Evolutionary conservation across 2,113 vertebrate species (phyloP).

Genomic region (Dromiciops gliroides): DNA sequence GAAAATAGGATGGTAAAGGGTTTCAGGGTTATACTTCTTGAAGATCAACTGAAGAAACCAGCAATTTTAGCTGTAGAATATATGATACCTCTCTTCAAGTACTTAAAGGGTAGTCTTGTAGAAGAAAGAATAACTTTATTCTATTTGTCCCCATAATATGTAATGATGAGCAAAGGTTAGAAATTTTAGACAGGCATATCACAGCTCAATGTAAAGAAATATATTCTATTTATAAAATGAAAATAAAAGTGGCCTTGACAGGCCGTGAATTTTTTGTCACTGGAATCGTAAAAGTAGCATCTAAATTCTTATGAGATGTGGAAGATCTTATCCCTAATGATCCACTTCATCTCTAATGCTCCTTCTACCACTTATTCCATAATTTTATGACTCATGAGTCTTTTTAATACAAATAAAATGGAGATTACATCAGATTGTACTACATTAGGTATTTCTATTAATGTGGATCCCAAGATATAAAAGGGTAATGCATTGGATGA

Average conservation of each 20-base stretch:
- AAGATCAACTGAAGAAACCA: background rate
- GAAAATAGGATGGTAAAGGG: background rate
- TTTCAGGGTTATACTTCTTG: background rate
- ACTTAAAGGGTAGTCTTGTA: background rate
- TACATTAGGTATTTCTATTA: background rate
- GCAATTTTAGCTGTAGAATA: background rate
- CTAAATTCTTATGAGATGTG: background rate
- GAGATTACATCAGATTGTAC: background rate
- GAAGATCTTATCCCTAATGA: background rate
- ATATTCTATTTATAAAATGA: background rate
- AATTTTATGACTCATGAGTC: background rate
- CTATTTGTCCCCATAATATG: background rate
- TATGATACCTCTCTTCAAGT: background rate
- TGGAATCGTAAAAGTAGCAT: background rate
- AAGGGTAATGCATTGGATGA: background rate
- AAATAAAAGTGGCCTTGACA: background rate
- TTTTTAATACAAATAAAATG: conserved; percentile 3
- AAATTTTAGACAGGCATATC: background rate
- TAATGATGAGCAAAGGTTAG: background rate
- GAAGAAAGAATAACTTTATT: background rate
- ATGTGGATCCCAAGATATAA: background rate
- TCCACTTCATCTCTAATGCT: background rate
- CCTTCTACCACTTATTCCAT: background rate
- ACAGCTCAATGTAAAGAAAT: background rate
- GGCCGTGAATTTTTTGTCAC: background rate